Percentiles rank a stretch among this genome's conserved stretches.
Evolutionary conservation across 2,797 vertebrate genomes (phyloP).

Genomic region (Lates japonicus): DNA sequence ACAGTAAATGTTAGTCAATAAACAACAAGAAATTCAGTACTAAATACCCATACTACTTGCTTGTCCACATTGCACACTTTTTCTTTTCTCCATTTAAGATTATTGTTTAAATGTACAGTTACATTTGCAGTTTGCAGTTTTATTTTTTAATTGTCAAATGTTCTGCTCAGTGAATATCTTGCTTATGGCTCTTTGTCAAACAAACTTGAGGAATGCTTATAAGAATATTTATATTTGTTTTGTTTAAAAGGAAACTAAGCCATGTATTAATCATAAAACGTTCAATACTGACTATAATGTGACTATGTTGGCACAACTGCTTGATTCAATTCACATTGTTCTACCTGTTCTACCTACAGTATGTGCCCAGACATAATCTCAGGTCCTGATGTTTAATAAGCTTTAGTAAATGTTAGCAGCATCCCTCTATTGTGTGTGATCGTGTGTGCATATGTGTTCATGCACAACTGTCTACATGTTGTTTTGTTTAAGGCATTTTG

Average conservation of each 20-base stretch:
- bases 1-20: no score
- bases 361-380: slow-evolving; percentile 5
- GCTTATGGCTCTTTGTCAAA: background rate
- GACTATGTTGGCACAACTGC: background rate
- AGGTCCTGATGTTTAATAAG: background rate
- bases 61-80: no score
- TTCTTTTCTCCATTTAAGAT: background rate
- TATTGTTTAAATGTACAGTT: background rate
- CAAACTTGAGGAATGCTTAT: background rate
- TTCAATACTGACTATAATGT: background rate
- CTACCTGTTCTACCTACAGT: background rate
- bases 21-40: no score
- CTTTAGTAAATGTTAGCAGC: background rate
- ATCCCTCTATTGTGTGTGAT: slow-evolving; percentile 1
- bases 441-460: background rate
- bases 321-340: slow-evolving; percentile 1
- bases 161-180: background rate
- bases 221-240: background rate
- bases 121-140: background rate
- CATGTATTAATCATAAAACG: background rate
- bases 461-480: slow-evolving; percentile 42
- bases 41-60: no score
- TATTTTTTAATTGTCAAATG: background rate
- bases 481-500: slow-evolving; percentile 47
- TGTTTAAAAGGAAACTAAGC: background rate